A percentile compares a stretch with the other conserved stretches of the same genome.
These are phyloP conservation scores for Geotrupes spiniger DNA, from an alignment of 2,888 invertebrate genomes.

Conservation along the genomic window DNA sequence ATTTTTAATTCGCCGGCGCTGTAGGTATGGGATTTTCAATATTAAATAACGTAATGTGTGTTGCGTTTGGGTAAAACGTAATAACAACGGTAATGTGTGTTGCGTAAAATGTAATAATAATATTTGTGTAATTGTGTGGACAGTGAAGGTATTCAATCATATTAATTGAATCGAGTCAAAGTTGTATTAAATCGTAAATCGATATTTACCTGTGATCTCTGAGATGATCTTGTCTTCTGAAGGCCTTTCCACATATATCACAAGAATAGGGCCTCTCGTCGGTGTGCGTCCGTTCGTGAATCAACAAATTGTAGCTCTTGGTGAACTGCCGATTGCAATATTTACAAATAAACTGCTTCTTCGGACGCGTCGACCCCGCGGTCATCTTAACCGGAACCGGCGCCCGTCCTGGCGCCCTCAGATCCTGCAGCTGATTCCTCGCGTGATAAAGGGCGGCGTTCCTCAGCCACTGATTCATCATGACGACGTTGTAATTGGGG, in stretches of 20 bases:
- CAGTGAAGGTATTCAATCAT: no score
- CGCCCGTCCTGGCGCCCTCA: constrained; percentile 45
- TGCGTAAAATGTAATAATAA: no score
- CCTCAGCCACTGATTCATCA: constrained; percentile 74
- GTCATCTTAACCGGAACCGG: constrained; percentile 52
- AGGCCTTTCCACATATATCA: constrained; percentile 94
- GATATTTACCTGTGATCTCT: constrained; percentile 76
- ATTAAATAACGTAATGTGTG: no score
- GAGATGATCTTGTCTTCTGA: constrained; percentile 91
- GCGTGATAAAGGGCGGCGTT: constrained; percentile 67
- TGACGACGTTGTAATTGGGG: constrained; percentile 51
- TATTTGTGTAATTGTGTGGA: no score
- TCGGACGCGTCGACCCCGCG: constrained; percentile 58
- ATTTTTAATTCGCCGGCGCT: no score
- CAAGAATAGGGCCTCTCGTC: constrained; percentile 95
- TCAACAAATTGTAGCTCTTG: constrained; percentile 95
- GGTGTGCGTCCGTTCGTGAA: constrained; percentile 96
- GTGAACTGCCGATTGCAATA: constrained; percentile 97
- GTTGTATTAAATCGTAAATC: no score
- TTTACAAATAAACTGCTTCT: constrained; percentile 94
- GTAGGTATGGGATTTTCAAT: no score
- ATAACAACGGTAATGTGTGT: no score
- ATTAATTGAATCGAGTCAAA: no score
- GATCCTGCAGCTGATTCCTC: constrained; percentile 37
- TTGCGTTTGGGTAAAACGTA: no score